A percentile compares a stretch with the other conserved stretches of the same genome.
Conservation (phyloP, 2,888 invertebrate genomes). For the Epinotia bilunana region DNA sequence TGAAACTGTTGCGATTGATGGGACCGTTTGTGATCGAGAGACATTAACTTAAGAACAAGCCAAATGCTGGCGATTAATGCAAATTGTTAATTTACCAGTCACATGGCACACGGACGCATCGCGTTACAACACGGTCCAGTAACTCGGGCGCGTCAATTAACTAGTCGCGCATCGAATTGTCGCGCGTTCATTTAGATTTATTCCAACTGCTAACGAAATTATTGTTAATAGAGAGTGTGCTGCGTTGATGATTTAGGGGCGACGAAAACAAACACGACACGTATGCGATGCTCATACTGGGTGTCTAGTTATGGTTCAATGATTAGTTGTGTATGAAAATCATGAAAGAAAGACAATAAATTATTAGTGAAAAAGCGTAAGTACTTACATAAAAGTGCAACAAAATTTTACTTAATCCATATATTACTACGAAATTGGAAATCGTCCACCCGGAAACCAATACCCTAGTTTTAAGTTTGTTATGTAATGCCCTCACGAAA, state of each 20-base stretch:
- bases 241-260: slow-evolving; percentile 44
- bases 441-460: no score
- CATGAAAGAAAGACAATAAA: no score
- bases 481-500: no score
- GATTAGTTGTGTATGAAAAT: no score
- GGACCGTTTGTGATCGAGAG: not conserved
- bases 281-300: not conserved
- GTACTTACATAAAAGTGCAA: no score
- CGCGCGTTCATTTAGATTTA: slow-evolving; percentile 72
- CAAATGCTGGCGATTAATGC: slow-evolving; percentile 47
- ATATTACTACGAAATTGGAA: no score
- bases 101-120: slow-evolving; percentile 59
- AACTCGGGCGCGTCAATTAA: slow-evolving; percentile 75
- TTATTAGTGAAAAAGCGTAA: no score
- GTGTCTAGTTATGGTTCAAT: not conserved
- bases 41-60: slow-evolving; percentile 1
- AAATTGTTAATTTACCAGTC: slow-evolving; percentile 61
- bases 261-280: slow-evolving; percentile 37
- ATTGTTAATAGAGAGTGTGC: slow-evolving; percentile 62
- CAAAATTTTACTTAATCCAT: no score
- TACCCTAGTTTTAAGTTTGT: no score
- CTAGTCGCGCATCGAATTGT: slow-evolving; percentile 53
- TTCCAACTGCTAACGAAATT: slow-evolving; percentile 70
- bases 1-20: no score
- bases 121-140: slow-evolving; percentile 70